phyloP scores from a whole-genome alignment of 2,888 invertebrate species.

The Parnassius smintheus region DNA sequence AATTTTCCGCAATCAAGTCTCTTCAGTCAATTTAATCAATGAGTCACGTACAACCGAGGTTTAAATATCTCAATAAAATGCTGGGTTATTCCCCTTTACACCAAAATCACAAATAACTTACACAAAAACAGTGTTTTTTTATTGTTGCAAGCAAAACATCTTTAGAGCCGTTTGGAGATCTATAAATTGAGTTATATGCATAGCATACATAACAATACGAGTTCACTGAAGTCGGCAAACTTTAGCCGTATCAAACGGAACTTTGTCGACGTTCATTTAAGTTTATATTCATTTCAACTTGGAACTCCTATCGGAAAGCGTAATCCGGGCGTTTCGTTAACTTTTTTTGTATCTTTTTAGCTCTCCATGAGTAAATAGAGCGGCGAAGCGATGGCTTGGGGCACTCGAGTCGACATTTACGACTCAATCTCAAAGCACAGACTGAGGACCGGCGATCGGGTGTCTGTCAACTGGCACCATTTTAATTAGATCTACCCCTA shows the following conservation, averaged over 20 bases:
- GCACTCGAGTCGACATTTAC: constrained; percentile 76
- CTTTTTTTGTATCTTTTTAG: constrained; percentile 50
- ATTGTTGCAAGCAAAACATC: not conserved
- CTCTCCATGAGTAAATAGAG: constrained; percentile 65
- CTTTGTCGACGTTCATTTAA: constrained; percentile 55
- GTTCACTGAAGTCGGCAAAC: constrained; percentile 48
- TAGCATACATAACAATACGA: constrained; percentile 23
- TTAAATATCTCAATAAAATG: too few species aligned
- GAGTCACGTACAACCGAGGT: too few species aligned
- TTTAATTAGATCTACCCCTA: constrained; percentile 56
- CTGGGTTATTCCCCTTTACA: too few species aligned
- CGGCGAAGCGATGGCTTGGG: constrained; percentile 63
- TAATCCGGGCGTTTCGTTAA: constrained; percentile 54
- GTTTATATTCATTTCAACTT: constrained; percentile 50
- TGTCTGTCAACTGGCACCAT: constrained; percentile 59
- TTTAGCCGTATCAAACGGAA: constrained; percentile 45
- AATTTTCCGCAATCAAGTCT: too few species aligned
- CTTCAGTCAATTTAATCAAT: too few species aligned
- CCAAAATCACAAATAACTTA: too few species aligned
- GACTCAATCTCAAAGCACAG: constrained; percentile 76
- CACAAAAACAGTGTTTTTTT: too few species aligned
- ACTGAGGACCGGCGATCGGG: constrained; percentile 60
- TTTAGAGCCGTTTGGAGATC: constrained; percentile 3
- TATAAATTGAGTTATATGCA: constrained; percentile 16
- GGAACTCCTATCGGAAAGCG: constrained; percentile 46